Evolutionary conservation across 2,113 vertebrate genomes (phyloP).

Genomic region (Mormyrus iriodes): DNA sequence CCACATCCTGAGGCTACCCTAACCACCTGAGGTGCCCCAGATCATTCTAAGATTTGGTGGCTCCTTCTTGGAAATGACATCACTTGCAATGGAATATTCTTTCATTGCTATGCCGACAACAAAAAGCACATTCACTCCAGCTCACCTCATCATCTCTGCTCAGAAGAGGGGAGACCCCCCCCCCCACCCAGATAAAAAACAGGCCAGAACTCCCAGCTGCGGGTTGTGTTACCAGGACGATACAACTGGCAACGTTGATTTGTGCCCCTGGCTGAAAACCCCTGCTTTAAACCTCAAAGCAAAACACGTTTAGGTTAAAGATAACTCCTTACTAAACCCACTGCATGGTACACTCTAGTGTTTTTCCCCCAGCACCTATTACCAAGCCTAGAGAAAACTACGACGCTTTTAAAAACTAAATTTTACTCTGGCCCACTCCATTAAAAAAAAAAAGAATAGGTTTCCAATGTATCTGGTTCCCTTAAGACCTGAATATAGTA

Average conservation of each 20-base stretch:
- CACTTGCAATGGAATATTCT: neutral
- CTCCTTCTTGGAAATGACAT: neutral
- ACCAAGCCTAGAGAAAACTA: neutral
- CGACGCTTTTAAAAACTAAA: neutral
- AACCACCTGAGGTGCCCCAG: neutral
- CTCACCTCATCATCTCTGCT: neutral
- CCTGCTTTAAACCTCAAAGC: neutral
- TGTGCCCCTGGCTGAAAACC: neutral
- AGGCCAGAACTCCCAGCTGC: neutral
- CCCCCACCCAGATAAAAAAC: neutral
- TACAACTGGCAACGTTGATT: neutral
- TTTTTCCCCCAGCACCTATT: neutral
- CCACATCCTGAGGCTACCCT: neutral
- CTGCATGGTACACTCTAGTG: neutral
- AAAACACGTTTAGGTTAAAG: neutral
- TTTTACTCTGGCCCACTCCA: neutral
- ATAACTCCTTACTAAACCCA: neutral
- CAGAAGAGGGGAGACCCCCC: neutral
- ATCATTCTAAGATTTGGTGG: neutral
- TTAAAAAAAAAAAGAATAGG: neutral
- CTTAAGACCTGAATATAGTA: neutral
- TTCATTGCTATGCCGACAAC: neutral
- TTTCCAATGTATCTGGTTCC: neutral
- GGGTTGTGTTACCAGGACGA: neutral
- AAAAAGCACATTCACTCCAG: neutral